Conservation (phyloP, 2,113 vertebrate species). For the Clarias magur region DNA sequence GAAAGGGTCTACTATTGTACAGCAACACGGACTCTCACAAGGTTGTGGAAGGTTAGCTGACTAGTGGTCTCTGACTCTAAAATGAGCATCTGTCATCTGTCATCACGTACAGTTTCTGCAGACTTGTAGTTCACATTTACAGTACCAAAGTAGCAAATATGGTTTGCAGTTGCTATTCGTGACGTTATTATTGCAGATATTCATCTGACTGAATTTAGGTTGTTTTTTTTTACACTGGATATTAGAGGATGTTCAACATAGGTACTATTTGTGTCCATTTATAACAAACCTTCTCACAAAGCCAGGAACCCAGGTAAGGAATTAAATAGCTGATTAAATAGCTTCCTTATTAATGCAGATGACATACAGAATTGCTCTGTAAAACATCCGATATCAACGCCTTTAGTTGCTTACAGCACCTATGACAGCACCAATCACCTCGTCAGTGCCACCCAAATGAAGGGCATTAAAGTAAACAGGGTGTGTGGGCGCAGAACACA, state of each 20-base stretch:
- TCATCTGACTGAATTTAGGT: background rate
- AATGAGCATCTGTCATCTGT: background rate
- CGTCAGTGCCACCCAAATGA: background rate
- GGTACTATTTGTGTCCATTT: background rate
- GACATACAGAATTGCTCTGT: background rate
- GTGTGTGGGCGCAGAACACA: background rate
- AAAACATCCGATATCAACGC: background rate
- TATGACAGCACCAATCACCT: slow-evolving; percentile 8
- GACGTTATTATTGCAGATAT: background rate
- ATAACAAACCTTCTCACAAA: background rate
- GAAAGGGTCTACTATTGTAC: background rate
- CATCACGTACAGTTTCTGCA: background rate
- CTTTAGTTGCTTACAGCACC: background rate
- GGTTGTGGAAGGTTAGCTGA: background rate
- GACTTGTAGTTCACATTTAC: background rate
- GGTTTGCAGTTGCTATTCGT: background rate
- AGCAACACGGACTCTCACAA: background rate
- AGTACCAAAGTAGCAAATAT: background rate
- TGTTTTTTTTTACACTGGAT: background rate
- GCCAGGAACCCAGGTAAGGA: background rate
- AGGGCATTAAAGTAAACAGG: slow-evolving; percentile 16
- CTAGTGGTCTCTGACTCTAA: background rate
- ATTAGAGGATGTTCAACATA: background rate
- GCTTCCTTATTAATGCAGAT: too few species aligned
- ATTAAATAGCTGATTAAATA: background rate